phyloP scores from a whole-genome alignment of 2,888 invertebrate genomes.

The Crepidodera aurea region DNA sequence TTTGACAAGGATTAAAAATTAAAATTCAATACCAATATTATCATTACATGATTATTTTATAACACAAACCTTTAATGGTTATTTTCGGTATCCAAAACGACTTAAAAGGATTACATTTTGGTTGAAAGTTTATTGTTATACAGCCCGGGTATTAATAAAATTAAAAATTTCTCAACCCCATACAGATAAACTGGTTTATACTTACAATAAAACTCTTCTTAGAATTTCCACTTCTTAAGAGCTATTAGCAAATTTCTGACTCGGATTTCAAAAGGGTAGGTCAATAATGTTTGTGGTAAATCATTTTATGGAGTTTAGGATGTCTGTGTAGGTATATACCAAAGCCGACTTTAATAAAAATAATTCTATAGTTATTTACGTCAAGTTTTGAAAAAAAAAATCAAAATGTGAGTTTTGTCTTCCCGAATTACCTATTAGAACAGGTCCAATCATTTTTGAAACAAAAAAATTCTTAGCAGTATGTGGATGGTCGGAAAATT shows the following conservation, averaged over 20 bases:
- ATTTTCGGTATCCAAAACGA: conserved; percentile 19
- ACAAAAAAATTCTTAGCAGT: no score
- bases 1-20: background rate
- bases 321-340: background rate
- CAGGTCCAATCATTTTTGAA: no score
- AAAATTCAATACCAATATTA: background rate
- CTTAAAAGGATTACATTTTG: conserved; percentile 28
- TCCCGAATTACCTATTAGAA: no score
- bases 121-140: conserved; percentile 13
- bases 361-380: no score
- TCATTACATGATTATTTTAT: conserved; percentile 26
- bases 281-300: conserved; percentile 3
- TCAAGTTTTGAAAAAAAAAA: no score
- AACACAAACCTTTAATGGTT: conserved; percentile 15
- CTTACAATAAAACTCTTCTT: conserved; percentile 31
- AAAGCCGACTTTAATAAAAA: no score
- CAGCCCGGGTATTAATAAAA: conserved; percentile 7
- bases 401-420: no score
- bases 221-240: conserved; percentile 10
- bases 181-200: conserved; percentile 32
- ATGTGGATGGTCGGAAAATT: no score
- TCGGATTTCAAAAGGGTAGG: conserved; percentile 5
- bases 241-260: conserved; percentile 10
- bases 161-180: background rate
- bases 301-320: background rate